These are phyloP conservation scores for Galendromus occidentalis DNA, from an alignment of 1,140 invertebrate species.

Conservation along the genomic window DNA sequence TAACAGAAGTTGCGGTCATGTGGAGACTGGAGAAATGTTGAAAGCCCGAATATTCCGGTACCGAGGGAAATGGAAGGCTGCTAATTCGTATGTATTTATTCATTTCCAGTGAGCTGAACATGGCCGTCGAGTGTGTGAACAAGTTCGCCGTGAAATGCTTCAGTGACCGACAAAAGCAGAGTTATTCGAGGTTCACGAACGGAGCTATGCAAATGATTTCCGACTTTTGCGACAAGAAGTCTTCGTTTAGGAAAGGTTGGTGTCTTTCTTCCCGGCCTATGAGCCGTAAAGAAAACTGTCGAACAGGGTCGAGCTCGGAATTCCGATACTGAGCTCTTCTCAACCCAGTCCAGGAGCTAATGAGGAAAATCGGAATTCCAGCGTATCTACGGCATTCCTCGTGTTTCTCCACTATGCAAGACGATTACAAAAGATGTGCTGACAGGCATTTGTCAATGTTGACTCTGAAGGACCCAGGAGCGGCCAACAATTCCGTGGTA, in stretches of 20 bases:
- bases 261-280: too few species aligned
- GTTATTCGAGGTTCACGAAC: constrained; percentile 7
- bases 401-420: not conserved
- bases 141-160: constrained; percentile 1
- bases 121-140: constrained; percentile 2
- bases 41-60: too few species aligned
- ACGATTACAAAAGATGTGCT: not conserved
- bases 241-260: constrained; percentile 5
- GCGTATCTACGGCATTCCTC: not conserved
- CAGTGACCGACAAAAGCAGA: not conserved
- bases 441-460: not conserved
- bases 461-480: not conserved
- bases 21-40: too few species aligned
- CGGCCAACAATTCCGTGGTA: not conserved
- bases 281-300: too few species aligned
- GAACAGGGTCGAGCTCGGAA: too few species aligned
- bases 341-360: too few species aligned
- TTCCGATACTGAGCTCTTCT: too few species aligned
- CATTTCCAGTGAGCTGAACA: constrained; percentile 2
- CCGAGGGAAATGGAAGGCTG: too few species aligned
- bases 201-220: constrained; percentile 8
- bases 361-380: not conserved
- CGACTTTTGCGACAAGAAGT: constrained; percentile 1
- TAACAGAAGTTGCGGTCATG: too few species aligned
- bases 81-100: not conserved